Base-by-base conservation (phyloP, 2,888 invertebrate species). In the Drosophila bunnanda region DNA sequence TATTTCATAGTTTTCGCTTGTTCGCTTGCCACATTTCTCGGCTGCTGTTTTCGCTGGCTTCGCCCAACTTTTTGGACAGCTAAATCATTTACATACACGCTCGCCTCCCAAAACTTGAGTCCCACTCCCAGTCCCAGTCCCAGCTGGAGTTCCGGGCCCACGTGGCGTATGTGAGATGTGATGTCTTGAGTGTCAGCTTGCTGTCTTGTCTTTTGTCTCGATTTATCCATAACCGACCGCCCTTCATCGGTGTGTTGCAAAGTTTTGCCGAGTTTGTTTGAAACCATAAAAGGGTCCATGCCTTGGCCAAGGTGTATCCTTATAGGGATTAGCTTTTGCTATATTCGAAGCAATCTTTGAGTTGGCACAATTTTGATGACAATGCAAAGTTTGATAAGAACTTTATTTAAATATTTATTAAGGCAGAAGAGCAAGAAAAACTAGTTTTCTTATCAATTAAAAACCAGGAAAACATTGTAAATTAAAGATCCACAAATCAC, bases 41-140 rank as follows among this genome's bases (percentile, higher is more conserved):
- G 54, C 62, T 78, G 67, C 72, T 62, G 36, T 62, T 50, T 34
- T 44, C 43, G 52, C 36, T 44, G 43, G 43, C 43, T 44, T 48
- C 58, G 60, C 62, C 70, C 46, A 70, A 74, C 55, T 70, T 65
- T 67, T 50, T 34, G 68, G 69, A 65, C 44, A 50, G 59, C 57
- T 46, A 58, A 67, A 75, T 80, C 46, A 71, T 80, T 77, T 70
- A 66, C 77, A 73, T 54, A 48, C 54, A 55, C 38, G 39, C 54
- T 34, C 38, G 53, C 8, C 28, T 20, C 10, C 60, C 55, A 17
- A 25, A 55, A 8, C 32, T 34, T 17, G n/a, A 9, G 59, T 22
- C 30, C 39, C 53, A 17, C 32, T 28, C 60, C 20, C 66, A 67
- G 54, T 22, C 30, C 39, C 53, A 17, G 41, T 28, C 60, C n/a